Evolutionary conservation across 2,888 invertebrate species (phyloP).

Genomic region (Eristalis pertinax): DNA sequence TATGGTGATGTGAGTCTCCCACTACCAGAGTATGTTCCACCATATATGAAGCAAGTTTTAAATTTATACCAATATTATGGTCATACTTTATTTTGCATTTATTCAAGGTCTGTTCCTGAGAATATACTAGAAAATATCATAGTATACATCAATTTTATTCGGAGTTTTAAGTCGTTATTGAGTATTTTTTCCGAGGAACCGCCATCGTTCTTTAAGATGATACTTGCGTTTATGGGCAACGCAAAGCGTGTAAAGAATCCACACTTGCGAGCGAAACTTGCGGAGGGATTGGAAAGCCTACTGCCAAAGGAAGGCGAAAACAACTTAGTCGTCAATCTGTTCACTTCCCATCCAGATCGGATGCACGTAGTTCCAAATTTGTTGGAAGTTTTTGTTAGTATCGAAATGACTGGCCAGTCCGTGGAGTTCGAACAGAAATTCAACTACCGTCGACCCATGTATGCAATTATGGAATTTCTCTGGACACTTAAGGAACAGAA

Average conservation of each 20-base stretch:
- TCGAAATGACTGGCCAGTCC: slow-evolving; percentile 98
- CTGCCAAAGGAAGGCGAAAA: slow-evolving; percentile 86
- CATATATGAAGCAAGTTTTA: slow-evolving; percentile 84
- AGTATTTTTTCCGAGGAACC: slow-evolving; percentile 87
- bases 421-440: slow-evolving; percentile 98
- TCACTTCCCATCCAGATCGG: slow-evolving; percentile 89
- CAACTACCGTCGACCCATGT: slow-evolving; percentile 97
- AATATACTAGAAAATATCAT: slow-evolving; percentile 94
- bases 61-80: background rate
- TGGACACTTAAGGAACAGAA: slow-evolving; percentile 92
- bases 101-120: slow-evolving; percentile 91
- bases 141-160: slow-evolving; percentile 89
- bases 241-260: slow-evolving; percentile 92
- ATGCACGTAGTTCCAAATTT: slow-evolving; percentile 89
- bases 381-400: slow-evolving; percentile 96
- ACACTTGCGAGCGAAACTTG: slow-evolving; percentile 93
- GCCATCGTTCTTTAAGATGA: slow-evolving; percentile 88
- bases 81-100: slow-evolving; percentile 47
- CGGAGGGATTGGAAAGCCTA: slow-evolving; percentile 93
- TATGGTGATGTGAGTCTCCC: slow-evolving; percentile 84
- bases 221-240: slow-evolving; percentile 94
- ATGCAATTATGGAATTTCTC: slow-evolving; percentile 94
- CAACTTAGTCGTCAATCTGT: slow-evolving; percentile 87
- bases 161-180: slow-evolving; percentile 84
- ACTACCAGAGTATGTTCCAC: slow-evolving; percentile 85